Conservation (phyloP, 2,888 invertebrate species). For the Mamestra brassicae region DNA sequence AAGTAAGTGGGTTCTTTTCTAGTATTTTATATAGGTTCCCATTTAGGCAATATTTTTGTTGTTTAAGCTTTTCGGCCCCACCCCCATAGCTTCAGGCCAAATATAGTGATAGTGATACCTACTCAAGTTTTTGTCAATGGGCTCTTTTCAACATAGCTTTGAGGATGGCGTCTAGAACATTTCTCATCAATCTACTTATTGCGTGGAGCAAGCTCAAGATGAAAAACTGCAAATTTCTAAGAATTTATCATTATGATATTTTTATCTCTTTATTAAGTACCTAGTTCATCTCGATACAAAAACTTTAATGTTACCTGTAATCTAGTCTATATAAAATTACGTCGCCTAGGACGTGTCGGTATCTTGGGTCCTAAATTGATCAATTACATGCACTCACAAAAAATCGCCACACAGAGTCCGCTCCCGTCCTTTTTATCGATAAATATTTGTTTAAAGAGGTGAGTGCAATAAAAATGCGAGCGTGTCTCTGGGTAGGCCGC, state of each 20-base stretch:
- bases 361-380: conserved; percentile 71
- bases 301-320: conserved; percentile 22
- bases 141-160: not conserved
- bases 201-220: conserved; percentile 1
- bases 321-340: conserved; percentile 42
- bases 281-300: conserved; percentile 28
- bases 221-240: conserved; percentile 25
- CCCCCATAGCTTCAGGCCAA: not conserved
- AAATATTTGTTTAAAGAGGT: conserved; percentile 88
- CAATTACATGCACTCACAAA: conserved; percentile 69
- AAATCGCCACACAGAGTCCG: conserved; percentile 66
- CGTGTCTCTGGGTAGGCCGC: conserved; percentile 86
- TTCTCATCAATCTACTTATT: conserved; percentile 2
- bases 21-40: no score
- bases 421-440: conserved; percentile 77
- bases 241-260: conserved; percentile 42
- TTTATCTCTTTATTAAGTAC: conserved; percentile 53
- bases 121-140: not conserved
- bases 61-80: not conserved
- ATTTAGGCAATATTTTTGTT: not conserved
- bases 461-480: conserved; percentile 88
- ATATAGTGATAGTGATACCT: not conserved
- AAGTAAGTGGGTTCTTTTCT: not conserved
- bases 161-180: not conserved
- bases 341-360: conserved; percentile 65